Conservation (phyloP, 2,113 vertebrate genomes). For the Rhinopithecus roxellana region DNA sequence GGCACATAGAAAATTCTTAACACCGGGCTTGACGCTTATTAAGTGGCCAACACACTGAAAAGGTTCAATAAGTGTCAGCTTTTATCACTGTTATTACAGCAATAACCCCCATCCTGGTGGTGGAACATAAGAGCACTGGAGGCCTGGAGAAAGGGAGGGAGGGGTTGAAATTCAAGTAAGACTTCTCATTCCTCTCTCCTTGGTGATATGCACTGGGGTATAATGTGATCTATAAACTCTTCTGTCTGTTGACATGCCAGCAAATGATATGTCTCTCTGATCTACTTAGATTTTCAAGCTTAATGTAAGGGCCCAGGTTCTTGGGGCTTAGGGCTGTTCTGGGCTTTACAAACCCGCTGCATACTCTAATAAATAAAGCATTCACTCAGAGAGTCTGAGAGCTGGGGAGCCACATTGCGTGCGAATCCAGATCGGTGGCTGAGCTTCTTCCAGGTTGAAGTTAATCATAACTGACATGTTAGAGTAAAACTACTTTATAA, state of each 20-base stretch:
- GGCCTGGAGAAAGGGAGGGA: slow-evolving; percentile 72
- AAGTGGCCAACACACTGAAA: slow-evolving; percentile 30
- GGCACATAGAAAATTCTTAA: not conserved
- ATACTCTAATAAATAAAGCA: slow-evolving; percentile 91
- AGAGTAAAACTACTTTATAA: slow-evolving; percentile 99
- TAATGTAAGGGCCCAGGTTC: slow-evolving; percentile 85
- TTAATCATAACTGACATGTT: slow-evolving; percentile 97
- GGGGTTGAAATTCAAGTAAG: slow-evolving; percentile 74
- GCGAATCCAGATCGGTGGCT: slow-evolving; percentile 92
- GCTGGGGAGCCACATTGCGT: slow-evolving; percentile 90
- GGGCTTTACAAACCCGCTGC: slow-evolving; percentile 86
- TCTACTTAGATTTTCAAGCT: slow-evolving; percentile 88
- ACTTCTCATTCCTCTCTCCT: slow-evolving; percentile 77
- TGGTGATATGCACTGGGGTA: slow-evolving; percentile 85
- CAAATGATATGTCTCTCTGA: slow-evolving; percentile 88
- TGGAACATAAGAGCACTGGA: slow-evolving; percentile 10
- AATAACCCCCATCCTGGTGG: not conserved
- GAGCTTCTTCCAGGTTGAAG: slow-evolving; percentile 88
- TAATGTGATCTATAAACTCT: slow-evolving; percentile 91
- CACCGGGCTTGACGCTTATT: not conserved
- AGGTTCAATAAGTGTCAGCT: slow-evolving; percentile 65
- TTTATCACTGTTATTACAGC: slow-evolving; percentile 56
- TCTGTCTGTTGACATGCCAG: slow-evolving; percentile 93
- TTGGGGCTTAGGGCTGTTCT: slow-evolving; percentile 85
- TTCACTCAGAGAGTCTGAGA: slow-evolving; percentile 84